Evolutionary conservation across 2,113 vertebrate genomes (phyloP).

Genomic region (Saccopteryx bilineata): DNA sequence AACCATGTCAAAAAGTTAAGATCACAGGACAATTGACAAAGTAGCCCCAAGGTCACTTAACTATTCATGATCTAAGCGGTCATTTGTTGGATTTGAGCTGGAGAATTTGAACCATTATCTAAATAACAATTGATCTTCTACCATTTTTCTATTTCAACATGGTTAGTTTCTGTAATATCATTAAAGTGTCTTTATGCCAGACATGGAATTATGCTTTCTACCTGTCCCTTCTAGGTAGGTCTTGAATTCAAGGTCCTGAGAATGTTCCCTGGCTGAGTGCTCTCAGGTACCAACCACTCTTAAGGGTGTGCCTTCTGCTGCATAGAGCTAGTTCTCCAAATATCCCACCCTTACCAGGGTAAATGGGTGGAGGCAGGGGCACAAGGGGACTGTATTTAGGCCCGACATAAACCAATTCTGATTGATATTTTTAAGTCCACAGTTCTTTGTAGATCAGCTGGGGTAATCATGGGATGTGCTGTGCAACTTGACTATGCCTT

Average conservation of each 20-base stretch:
- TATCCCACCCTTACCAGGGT: background rate
- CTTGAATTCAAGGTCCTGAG: background rate
- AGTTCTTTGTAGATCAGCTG: background rate
- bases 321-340: background rate
- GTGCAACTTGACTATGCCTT: background rate
- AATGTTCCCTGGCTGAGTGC: background rate
- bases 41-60: background rate
- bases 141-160: background rate
- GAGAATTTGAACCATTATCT: background rate
- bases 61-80: background rate
- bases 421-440: background rate
- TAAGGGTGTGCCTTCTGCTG: rapidly evolving
- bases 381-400: background rate
- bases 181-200: background rate
- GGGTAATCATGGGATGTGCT: background rate
- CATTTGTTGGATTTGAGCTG: background rate
- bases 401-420: background rate
- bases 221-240: background rate
- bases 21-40: background rate
- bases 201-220: background rate
- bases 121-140: background rate
- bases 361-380: background rate
- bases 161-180: background rate
- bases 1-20: background rate
- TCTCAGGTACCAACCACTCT: background rate